Base-by-base conservation (phyloP, 2,888 invertebrate species). In the Ecliptopera silaceata region DNA sequence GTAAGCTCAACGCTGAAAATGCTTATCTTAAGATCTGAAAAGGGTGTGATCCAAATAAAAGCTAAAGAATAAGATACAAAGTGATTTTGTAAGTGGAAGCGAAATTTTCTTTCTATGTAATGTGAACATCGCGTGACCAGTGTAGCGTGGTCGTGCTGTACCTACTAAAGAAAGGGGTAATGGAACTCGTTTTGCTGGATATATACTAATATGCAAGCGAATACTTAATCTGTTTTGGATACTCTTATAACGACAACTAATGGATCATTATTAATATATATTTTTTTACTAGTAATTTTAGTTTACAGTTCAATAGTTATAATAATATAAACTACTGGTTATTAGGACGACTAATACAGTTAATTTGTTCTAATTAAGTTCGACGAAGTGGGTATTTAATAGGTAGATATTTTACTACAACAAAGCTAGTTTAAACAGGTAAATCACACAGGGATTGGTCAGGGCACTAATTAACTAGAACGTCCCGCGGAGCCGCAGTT, bases 51-150 rank as follows among this genome's bases (percentile, higher is more conserved):
- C 54, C 55, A 59, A 63, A 55, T 48, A 45, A 59, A 66, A 63
- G 56, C 61, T 74, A 79, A 75, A 74, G 74, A 75, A 72, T 71
- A 72, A 77, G 82, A 85, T 81, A 85, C 83, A 84, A 86, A 88
- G 84, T 88, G 86, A 88, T 88, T 87, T 86, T 77, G 80, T 85
- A 81, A 88, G 86, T 86, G 82, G 86, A 82, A 85, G 82, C 81
- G 82, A 88, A 88, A 86, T 88, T 86, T 84, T 80, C 74, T 74
- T 75, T 70, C 76, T 69, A 63, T 80, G 79, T 88, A 86, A 88
- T 88, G 87, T 79, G 81, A 64, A 71, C 78, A 81, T 89, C 88
- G 88, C 88, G 88, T 89, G 88, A 82, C 82, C 70, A 52, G 62
- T 64, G 66, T 80, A 65, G 77, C 81, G 79, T 78, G 78, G 77